Percentiles rank a stretch among this genome's conserved stretches.
phyloP scores from a whole-genome alignment of 2,888 invertebrate species.

The Siphlonurus alternatus region DNA sequence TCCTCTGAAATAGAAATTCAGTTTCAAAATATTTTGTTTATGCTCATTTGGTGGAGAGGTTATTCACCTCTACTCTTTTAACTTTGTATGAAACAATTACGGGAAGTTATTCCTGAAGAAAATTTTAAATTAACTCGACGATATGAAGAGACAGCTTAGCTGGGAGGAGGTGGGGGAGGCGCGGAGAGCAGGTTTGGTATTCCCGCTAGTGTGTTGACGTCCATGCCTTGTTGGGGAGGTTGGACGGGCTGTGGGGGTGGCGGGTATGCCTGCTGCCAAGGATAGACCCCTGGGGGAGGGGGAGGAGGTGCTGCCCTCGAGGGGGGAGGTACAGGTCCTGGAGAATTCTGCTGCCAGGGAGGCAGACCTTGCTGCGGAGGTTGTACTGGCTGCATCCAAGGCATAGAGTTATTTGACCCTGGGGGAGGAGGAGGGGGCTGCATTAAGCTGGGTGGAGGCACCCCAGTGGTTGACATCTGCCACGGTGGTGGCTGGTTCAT shows the following conservation, averaged over 20 bases:
- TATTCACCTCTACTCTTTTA: too few species aligned
- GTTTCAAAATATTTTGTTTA: too few species aligned
- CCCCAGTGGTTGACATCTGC: slow-evolving; percentile 24
- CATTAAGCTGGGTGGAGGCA: slow-evolving; percentile 32
- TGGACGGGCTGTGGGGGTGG: slow-evolving; percentile 17
- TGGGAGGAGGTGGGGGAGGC: slow-evolving; percentile 52
- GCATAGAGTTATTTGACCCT: slow-evolving; percentile 18
- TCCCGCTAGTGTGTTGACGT: slow-evolving; percentile 28
- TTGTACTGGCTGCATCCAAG: slow-evolving; percentile 16
- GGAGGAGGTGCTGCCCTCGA: slow-evolving; percentile 20
- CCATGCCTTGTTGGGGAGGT: slow-evolving; percentile 17
- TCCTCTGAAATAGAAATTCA: too few species aligned
- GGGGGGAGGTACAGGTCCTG: slow-evolving; percentile 16
- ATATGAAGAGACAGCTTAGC: too few species aligned
- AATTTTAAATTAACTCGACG: too few species aligned
- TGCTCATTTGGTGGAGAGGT: too few species aligned
- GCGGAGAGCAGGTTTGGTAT: slow-evolving; percentile 40
- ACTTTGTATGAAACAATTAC: too few species aligned
- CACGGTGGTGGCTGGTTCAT: slow-evolving; percentile 8
- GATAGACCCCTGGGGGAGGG: slow-evolving; percentile 12
- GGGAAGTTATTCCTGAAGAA: too few species aligned
- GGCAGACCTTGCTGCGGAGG: slow-evolving; percentile 29
- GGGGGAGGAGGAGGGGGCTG: slow-evolving; percentile 31
- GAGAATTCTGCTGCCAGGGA: slow-evolving; percentile 26
- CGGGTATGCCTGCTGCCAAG: slow-evolving; percentile 11